phyloP scores from a whole-genome alignment of 2,113 vertebrate species.

The Neogobius melanostomus region DNA sequence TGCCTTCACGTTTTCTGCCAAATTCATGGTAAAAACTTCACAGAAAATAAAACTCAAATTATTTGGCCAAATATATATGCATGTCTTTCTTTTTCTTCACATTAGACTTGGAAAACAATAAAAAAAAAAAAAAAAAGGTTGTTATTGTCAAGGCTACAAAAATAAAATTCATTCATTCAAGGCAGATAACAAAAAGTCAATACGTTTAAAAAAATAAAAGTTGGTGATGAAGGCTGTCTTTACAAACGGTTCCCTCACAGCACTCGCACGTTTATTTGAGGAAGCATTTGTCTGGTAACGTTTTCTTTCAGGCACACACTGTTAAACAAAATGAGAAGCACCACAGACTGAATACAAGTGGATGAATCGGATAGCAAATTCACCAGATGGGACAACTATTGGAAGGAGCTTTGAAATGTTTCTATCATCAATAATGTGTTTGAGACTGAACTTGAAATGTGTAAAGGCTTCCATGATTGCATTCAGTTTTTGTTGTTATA shows the following conservation, averaged over 20 bases:
- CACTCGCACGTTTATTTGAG: constrained; percentile 37
- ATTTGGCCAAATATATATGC: constrained; percentile 53
- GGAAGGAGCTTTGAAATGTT: too few relatives aligned
- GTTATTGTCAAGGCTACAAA: constrained; percentile 27
- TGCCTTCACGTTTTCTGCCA: constrained; percentile 85
- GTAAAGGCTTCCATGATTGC: too few relatives aligned
- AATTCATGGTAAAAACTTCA: constrained; percentile 67
- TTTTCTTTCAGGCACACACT: constrained; percentile 70
- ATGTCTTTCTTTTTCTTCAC: constrained; percentile 29
- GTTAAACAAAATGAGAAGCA: constrained; percentile 54
- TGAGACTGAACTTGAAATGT: too few relatives aligned
- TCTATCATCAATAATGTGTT: too few relatives aligned
- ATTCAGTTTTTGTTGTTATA: too few relatives aligned
- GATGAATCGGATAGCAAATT: neutral
- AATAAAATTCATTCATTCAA: constrained; percentile 28
- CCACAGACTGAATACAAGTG: constrained; percentile 39
- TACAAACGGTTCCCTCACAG: constrained; percentile 42
- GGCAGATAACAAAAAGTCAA: constrained; percentile 32
- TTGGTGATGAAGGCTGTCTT: constrained; percentile 56
- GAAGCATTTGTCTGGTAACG: constrained; percentile 54
- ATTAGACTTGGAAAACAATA: constrained; percentile 58
- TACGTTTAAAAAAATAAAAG: constrained; percentile 20
- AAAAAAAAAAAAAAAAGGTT: too few relatives aligned
- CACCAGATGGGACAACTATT: too few relatives aligned
- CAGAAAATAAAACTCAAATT: constrained; percentile 51